A percentile compares a stretch with the other conserved stretches of the same genome.
Conservation (phyloP, 2,888 invertebrate species). For the Eupithecia subumbrata region DNA sequence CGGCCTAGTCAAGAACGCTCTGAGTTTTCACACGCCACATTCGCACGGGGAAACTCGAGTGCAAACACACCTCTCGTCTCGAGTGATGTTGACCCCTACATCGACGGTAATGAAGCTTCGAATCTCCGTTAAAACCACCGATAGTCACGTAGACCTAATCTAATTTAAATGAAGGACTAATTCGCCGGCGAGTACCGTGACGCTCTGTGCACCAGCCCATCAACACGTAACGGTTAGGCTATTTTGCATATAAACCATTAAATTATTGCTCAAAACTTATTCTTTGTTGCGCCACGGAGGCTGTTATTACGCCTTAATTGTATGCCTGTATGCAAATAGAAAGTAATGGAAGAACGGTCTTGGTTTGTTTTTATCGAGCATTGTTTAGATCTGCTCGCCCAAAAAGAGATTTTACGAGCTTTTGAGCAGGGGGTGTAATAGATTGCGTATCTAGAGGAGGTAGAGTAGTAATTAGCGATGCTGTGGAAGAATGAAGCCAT, state of each 20-base stretch:
- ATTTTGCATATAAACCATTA: slow-evolving; percentile 84
- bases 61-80: slow-evolving; percentile 50
- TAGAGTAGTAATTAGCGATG: slow-evolving; percentile 35
- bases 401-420: slow-evolving; percentile 54
- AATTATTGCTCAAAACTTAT: slow-evolving; percentile 84
- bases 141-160: slow-evolving; percentile 73
- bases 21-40: slow-evolving; percentile 77
- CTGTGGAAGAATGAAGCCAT: slow-evolving; percentile 68
- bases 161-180: slow-evolving; percentile 83
- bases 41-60: slow-evolving; percentile 64
- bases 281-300: slow-evolving; percentile 82
- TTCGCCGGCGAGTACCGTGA: slow-evolving; percentile 80
- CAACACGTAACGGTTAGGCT: slow-evolving; percentile 81
- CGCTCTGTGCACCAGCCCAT: slow-evolving; percentile 79
- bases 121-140: slow-evolving; percentile 55
- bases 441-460: slow-evolving; percentile 32
- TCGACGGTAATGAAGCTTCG: slow-evolving; percentile 44
- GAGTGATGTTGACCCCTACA: slow-evolving; percentile 62
- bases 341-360: slow-evolving; percentile 77
- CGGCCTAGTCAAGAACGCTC: slow-evolving; percentile 54
- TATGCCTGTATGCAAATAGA: slow-evolving; percentile 81
- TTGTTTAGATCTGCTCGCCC: slow-evolving; percentile 54
- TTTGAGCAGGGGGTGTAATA: slow-evolving; percentile 49
- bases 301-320: slow-evolving; percentile 82
- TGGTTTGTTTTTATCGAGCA: slow-evolving; percentile 70